These are phyloP conservation scores for Leptodactylus fuscus DNA, from an alignment of 2,113 vertebrate species.

Conservation along the genomic window DNA sequence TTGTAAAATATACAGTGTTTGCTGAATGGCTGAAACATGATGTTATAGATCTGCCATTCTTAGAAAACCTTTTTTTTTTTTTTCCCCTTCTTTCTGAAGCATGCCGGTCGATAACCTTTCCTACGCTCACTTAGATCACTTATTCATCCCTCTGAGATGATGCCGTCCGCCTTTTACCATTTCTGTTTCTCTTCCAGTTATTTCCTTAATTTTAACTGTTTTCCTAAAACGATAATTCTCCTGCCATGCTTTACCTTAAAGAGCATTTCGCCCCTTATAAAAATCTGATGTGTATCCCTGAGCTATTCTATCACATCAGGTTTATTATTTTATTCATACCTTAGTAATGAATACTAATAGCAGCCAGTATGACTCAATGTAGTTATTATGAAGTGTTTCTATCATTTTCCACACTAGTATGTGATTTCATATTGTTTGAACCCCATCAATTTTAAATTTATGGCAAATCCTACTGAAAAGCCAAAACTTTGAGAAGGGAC, in stretches of 20 bases:
- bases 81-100: background rate
- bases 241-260: too few species aligned
- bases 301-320: too few species aligned
- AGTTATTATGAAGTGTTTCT: too few species aligned
- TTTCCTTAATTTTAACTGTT: slow-evolving; percentile 3
- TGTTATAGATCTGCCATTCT: slow-evolving; percentile 12
- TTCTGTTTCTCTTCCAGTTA: background rate
- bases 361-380: too few species aligned
- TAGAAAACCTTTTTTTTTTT: background rate
- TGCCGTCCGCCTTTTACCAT: background rate
- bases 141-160: background rate
- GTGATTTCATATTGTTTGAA: too few species aligned
- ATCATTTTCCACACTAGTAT: too few species aligned
- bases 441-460: too few species aligned
- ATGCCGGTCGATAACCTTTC: background rate
- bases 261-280: background rate
- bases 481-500: too few species aligned
- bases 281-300: too few species aligned
- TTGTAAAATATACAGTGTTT: slow-evolving; percentile 5
- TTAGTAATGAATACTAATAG: too few species aligned
- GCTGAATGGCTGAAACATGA: background rate
- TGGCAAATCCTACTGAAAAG: too few species aligned
- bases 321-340: background rate
- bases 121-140: background rate
- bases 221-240: background rate